Conservation (phyloP, 2,888 invertebrate species). For the Smittia aterrima region DNA sequence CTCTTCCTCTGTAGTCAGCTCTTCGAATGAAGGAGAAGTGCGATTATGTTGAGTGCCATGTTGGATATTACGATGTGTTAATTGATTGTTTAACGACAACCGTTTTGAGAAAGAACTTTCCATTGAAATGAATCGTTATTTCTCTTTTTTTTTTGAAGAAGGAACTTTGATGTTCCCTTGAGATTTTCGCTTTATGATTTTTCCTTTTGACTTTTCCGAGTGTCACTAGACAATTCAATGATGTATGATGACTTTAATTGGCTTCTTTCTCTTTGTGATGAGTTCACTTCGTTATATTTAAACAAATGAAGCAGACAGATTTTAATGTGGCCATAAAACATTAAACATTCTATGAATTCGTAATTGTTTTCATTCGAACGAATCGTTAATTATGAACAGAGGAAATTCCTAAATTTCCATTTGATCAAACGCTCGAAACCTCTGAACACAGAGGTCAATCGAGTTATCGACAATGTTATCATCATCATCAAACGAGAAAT, state of each 20-base stretch:
- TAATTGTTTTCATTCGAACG: too few species aligned
- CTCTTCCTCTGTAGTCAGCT: not conserved
- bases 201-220: not conserved
- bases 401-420: too few species aligned
- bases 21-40: not conserved
- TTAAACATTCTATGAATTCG: too few species aligned
- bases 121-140: not conserved
- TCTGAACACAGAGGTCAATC: too few species aligned
- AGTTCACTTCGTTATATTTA: not conserved
- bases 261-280: slow-evolving; percentile 29
- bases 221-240: not conserved
- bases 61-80: slow-evolving; percentile 28
- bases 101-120: not conserved
- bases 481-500: too few species aligned
- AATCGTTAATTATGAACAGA: too few species aligned
- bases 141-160: not conserved
- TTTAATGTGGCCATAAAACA: too few species aligned
- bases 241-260: slow-evolving; percentile 33
- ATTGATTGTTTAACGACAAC: slow-evolving; percentile 36
- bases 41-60: slow-evolving; percentile 22
- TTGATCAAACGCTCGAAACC: too few species aligned
- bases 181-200: not conserved
- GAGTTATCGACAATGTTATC: too few species aligned
- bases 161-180: not conserved
- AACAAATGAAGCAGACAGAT: too few species aligned